phyloP scores from a whole-genome alignment of 1,140 invertebrate genomes.

The Camponotus vicinus region DNA sequence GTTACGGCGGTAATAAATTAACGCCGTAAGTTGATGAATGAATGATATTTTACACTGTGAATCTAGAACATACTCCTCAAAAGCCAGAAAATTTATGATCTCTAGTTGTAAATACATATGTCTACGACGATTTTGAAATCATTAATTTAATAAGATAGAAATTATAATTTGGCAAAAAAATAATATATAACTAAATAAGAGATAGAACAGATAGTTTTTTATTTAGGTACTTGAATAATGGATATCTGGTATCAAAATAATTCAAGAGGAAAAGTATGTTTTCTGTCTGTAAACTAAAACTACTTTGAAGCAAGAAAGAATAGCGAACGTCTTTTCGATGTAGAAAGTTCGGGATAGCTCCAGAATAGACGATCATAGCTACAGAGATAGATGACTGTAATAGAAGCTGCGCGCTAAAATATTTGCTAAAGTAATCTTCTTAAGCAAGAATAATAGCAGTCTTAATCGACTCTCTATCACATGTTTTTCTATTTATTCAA shows the following conservation, averaged over 20 bases:
- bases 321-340: conserved; percentile 2
- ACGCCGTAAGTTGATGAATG: conserved; percentile 32
- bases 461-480: not conserved
- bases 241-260: conserved; percentile 1
- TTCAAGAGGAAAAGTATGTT: not conserved
- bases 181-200: not conserved
- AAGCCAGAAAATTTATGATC: not conserved
- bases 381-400: conserved; percentile 6
- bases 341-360: conserved; percentile 14
- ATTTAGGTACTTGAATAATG: not conserved
- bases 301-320: conserved; percentile 22
- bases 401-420: conserved; percentile 24
- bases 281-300: conserved; percentile 6
- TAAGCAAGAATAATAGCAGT: not conserved
- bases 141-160: not conserved
- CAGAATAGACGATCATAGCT: conserved; percentile 30
- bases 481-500: not conserved
- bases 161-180: not conserved
- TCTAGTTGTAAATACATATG: not conserved
- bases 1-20: conserved; percentile 46
- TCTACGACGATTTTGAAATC: not conserved
- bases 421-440: conserved; percentile 15
- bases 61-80: not conserved
- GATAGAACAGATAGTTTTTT: not conserved
- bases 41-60: conserved; percentile 13